Conservation (phyloP, 2,888 invertebrate genomes). For the Lobophora halterata region DNA sequence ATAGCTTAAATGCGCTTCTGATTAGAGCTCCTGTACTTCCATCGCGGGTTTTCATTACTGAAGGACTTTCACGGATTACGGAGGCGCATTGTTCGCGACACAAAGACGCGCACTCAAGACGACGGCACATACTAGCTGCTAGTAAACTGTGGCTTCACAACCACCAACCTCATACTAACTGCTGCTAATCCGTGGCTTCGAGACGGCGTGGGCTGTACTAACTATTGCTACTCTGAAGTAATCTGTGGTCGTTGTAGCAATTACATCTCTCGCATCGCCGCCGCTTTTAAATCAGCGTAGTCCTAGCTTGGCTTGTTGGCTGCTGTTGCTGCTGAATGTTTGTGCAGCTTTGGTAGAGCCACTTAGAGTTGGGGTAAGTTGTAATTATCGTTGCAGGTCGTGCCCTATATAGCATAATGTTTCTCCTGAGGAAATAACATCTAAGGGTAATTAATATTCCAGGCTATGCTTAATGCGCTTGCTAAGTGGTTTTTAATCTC, state of each 20-base stretch:
- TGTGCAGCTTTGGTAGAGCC: slow-evolving; percentile 2
- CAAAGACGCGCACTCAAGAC: slow-evolving; percentile 33
- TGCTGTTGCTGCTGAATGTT: slow-evolving; percentile 19
- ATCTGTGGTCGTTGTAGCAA: slow-evolving; percentile 22
- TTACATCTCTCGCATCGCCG: slow-evolving; percentile 32
- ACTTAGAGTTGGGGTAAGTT: slow-evolving; percentile 5
- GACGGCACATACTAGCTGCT: slow-evolving; percentile 13
- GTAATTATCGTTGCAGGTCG: too few relatives aligned
- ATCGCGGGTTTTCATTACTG: slow-evolving; percentile 31
- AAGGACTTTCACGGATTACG: slow-evolving; percentile 34
- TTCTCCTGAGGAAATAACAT: too few relatives aligned
- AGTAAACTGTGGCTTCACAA: slow-evolving; percentile 6
- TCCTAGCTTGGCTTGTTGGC: slow-evolving; percentile 18
- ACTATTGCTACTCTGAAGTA: neutral
- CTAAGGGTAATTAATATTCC: too few relatives aligned
- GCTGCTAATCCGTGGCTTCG: neutral
- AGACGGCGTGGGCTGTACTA: slow-evolving; percentile 1
- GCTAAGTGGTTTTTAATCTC: too few relatives aligned
- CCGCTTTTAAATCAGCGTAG: slow-evolving; percentile 25
- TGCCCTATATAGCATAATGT: too few relatives aligned
- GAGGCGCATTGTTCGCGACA: slow-evolving; percentile 31
- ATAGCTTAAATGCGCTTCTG: too few relatives aligned
- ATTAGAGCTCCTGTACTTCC: slow-evolving; percentile 9
- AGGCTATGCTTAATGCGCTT: too few relatives aligned
- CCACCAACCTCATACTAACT: neutral